Evolutionary conservation across 2,888 invertebrate species (phyloP).

Genomic region (Thera obeliscata): DNA sequence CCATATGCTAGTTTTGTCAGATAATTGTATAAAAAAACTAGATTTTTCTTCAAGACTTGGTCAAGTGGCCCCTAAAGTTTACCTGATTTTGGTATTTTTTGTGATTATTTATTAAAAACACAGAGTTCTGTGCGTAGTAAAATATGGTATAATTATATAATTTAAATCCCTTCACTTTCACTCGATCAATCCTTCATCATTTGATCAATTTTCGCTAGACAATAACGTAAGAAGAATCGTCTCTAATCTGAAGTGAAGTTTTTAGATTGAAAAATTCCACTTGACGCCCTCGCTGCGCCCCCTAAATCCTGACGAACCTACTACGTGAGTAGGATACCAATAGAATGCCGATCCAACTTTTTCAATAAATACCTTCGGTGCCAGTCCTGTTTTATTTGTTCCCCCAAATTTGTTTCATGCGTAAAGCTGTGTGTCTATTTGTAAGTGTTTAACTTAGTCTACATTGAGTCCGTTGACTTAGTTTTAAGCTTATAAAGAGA

Average conservation of each 20-base stretch:
- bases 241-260: slow-evolving; percentile 23
- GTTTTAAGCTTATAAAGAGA: too few species aligned
- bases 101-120: too few species aligned
- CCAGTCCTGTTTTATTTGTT: slow-evolving; percentile 54
- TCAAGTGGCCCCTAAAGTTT: too few species aligned
- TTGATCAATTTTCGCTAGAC: not conserved
- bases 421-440: slow-evolving; percentile 25
- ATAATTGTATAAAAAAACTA: too few species aligned
- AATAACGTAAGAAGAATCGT: not conserved
- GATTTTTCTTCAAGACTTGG: too few species aligned
- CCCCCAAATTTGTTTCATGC: slow-evolving; percentile 54
- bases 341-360: slow-evolving; percentile 44
- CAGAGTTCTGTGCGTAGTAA: not conserved
- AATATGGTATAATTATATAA: not conserved
- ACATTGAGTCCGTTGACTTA: not conserved
- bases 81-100: too few species aligned
- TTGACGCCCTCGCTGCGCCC: slow-evolving; percentile 45
- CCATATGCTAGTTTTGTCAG: too few species aligned
- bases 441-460: not conserved
- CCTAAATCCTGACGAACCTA: slow-evolving; percentile 46
- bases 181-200: too few species aligned
- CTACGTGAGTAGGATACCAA: slow-evolving; percentile 50
- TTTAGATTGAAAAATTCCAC: slow-evolving; percentile 37
- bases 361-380: slow-evolving; percentile 52
- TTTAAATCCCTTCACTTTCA: too few species aligned